phyloP scores from a whole-genome alignment of 2,113 vertebrate species.

The Zeus faber region DNA sequence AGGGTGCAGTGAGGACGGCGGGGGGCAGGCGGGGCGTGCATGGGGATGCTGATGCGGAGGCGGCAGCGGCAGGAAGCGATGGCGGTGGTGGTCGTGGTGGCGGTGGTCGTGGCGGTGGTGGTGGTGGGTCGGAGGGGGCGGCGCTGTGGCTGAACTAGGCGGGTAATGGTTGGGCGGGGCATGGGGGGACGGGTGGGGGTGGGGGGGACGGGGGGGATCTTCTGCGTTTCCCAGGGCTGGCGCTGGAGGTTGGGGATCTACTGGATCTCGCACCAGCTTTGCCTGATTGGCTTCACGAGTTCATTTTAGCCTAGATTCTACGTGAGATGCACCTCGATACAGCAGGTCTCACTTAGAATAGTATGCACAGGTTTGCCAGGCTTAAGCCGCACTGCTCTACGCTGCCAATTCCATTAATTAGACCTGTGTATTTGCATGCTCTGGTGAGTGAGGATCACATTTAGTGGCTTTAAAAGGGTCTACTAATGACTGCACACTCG shows the following conservation, averaged over 20 bases:
- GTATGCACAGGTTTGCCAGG: not conserved
- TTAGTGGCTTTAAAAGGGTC: constrained; percentile 27
- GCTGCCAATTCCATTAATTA: constrained; percentile 26
- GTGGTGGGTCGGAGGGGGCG: constrained; percentile 14
- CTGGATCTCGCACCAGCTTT: constrained; percentile 1
- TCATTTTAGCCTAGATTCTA: not conserved
- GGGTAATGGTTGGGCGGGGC: constrained; percentile 21
- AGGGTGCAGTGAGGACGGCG: constrained; percentile 58
- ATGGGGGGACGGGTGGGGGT: constrained; percentile 16
- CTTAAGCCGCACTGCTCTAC: constrained; percentile 6
- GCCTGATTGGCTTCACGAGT: not conserved
- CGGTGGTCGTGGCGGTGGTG: no score
- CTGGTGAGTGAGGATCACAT: constrained; percentile 23
- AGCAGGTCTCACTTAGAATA: no score
- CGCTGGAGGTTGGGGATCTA: constrained; percentile 1
- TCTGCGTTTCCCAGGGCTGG: constrained; percentile 13
- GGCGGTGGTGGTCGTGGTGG: constrained; percentile 24
- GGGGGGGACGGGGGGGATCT: constrained; percentile 16
- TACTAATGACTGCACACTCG: constrained; percentile 32
- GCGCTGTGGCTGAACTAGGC: constrained; percentile 59
- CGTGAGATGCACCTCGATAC: not conserved
- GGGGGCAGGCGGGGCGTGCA: constrained; percentile 52
- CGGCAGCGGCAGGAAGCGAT: constrained; percentile 42
- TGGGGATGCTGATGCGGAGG: constrained; percentile 60
- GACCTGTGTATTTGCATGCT: not conserved